Base-by-base conservation (phyloP, 2,113 vertebrate genomes). In the Probosciger aterrimus region DNA sequence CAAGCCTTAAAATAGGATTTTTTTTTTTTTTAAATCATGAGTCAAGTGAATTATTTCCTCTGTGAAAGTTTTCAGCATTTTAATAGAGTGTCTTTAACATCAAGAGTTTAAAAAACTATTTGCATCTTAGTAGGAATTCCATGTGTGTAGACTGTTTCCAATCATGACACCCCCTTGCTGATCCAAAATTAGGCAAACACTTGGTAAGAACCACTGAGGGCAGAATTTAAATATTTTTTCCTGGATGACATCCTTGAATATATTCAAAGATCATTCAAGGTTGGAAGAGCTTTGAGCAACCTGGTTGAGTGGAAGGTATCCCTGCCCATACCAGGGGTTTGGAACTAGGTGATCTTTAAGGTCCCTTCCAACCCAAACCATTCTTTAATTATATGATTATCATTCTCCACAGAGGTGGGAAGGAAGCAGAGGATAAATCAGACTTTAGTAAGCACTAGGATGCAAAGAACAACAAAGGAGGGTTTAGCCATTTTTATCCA, bases 141-240 rank as follows among this genome's bases (percentile, higher is more conserved):
- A 44, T 6, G 6, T 5, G 4, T 0, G 0, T 31, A 43, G 9
- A 20, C 14, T 13, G 11, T 5, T 85, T 46, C 25, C 73, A 37
- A 67, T 9, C 20, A 68, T 11, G 24, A 67, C 3, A n/a, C 5
- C 7, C 18, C 13, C 20, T 52, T 69, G 17, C 46, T 82, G 64
- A 69, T 75, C 23, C 44, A 67, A 78, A 93, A 86, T 31, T 13
- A 74, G 31, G 39, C 11, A 76, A 65, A 62, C 31, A 50, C 7
- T 82, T 44, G 24, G 22, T 10, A 86, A 67, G 25, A 90, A 7
- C 7, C 31, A 31, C 49, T 50, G 59, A 33, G 18, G n/a, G 8
- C 41, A 94, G 10, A 18, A 46, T 25, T 91, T 33, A 24, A 53
- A 4, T 33, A 52, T 67, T 88, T 68, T 64, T 80, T 73, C 33